These are phyloP conservation scores for Drosophila nr. perissopoda DNA, from an alignment of 2,888 invertebrate species.

Conservation along the genomic window DNA sequence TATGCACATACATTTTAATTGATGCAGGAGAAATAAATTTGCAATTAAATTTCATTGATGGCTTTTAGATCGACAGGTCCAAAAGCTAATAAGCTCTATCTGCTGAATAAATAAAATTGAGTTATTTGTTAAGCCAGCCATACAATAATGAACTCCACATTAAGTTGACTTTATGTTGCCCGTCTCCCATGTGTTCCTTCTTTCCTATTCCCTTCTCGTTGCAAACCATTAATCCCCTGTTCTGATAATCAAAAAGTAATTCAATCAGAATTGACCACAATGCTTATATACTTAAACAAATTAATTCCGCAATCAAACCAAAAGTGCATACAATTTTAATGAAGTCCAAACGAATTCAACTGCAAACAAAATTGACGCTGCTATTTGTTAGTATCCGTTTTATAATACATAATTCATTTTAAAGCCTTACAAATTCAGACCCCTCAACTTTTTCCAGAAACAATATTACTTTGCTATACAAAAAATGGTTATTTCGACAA, in stretches of 20 bases:
- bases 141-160: not conserved
- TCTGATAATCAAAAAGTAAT: conserved; percentile 19
- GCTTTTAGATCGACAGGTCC: not conserved
- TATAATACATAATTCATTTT: conserved; percentile 61
- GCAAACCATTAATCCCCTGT: not conserved
- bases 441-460: conserved; percentile 61
- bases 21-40: not conserved
- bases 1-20: not conserved
- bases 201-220: not conserved
- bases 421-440: conserved; percentile 1
- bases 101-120: conserved; percentile 1
- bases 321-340: conserved; percentile 62
- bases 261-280: conserved; percentile 52
- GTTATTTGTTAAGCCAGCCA: conserved; percentile 1
- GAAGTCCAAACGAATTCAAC: conserved; percentile 44
- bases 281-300: conserved; percentile 36
- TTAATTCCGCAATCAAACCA: conserved; percentile 43
- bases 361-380: conserved; percentile 46
- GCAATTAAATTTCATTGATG: conserved; percentile 41
- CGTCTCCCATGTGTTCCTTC: too few relatives aligned
- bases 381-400: conserved; percentile 29
- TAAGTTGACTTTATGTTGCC: not conserved
- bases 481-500: not conserved
- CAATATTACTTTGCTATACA: conserved; percentile 18
- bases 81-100: not conserved